Evolutionary conservation across 2,797 vertebrate genomes (phyloP).

Genomic region (Thamnophis elegans): DNA sequence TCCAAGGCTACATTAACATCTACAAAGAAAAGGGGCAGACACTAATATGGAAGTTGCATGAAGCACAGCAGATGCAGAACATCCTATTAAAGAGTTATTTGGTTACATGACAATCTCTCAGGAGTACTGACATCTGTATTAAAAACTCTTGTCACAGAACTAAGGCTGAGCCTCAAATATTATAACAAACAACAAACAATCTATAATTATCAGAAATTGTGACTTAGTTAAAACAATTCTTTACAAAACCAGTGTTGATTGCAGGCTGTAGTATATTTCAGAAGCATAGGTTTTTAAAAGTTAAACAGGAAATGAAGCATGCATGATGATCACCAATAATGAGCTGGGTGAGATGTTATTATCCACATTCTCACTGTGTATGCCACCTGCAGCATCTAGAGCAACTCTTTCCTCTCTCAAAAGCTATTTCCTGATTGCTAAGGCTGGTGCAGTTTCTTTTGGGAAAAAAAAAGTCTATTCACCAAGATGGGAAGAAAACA

Average conservation of each 20-base stretch:
- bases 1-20: not conserved
- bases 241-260: not conserved
- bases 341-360: not conserved
- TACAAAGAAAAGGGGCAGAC: not conserved
- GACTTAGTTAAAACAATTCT: not conserved
- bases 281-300: not conserved
- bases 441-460: not conserved
- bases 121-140: not conserved
- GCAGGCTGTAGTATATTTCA: not conserved
- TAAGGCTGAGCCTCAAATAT: not conserved
- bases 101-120: not conserved
- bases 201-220: not conserved
- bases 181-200: not conserved
- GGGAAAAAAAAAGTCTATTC: not conserved
- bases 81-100: not conserved
- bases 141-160: not conserved
- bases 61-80: not conserved
- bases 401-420: not conserved
- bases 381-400: not conserved
- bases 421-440: not conserved
- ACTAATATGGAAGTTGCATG: not conserved
- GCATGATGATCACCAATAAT: rapidly evolving
- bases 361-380: not conserved
- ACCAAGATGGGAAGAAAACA: not conserved
- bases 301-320: not conserved